A percentile compares a stretch with the other conserved stretches of the same genome.
phyloP scores from a whole-genome alignment of 2,113 vertebrate species.

The Mormoops blainvillei region DNA sequence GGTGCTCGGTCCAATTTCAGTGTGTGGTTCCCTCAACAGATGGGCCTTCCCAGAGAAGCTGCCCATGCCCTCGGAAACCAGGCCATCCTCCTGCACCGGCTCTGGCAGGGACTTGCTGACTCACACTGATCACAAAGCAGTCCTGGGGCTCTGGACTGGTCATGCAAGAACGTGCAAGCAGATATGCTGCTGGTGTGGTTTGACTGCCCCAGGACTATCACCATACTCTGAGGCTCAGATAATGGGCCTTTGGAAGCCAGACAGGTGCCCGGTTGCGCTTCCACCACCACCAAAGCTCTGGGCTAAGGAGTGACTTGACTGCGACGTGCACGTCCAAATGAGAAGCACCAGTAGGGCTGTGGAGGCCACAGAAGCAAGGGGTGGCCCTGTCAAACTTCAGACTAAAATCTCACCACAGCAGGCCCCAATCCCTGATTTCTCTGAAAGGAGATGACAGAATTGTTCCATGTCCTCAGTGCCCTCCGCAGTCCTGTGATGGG shows the following conservation, averaged over 20 bases:
- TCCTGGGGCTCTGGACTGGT: neutral
- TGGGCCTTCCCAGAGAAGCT: neutral
- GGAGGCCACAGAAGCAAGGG: neutral
- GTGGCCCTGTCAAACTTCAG: neutral
- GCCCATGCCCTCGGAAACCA: neutral
- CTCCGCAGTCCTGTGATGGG: fast-evolving
- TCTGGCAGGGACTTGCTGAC: neutral
- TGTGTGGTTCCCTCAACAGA: neutral
- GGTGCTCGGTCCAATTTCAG: neutral
- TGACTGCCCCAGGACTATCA: neutral
- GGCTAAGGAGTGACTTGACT: neutral
- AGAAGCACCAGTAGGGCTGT: neutral
- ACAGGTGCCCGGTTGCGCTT: neutral
- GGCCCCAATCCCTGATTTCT: neutral
- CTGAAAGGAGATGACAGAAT: neutral
- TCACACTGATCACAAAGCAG: neutral
- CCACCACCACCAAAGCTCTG: neutral
- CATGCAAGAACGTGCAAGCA: neutral
- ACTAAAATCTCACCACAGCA: neutral
- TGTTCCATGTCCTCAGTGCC: neutral
- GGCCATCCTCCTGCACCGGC: neutral
- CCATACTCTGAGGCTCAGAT: neutral
- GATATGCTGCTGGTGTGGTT: neutral
- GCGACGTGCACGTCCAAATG: fast-evolving
- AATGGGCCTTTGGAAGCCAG: neutral